phyloP scores from a whole-genome alignment of 2,888 invertebrate genomes.

The Drosophila paucipuncta region DNA sequence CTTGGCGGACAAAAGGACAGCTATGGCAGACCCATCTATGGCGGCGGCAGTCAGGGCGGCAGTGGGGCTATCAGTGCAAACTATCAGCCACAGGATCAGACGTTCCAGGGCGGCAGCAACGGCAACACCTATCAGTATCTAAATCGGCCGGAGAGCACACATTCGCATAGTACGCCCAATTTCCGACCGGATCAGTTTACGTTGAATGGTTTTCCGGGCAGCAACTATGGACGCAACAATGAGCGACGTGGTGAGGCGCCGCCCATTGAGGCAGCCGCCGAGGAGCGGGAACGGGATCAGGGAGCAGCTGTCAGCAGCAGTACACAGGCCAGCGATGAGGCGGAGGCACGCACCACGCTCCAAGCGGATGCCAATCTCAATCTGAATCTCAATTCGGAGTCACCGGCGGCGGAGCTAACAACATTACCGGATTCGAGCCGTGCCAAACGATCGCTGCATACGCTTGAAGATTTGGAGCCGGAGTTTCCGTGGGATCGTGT shows the following conservation, averaged over 20 bases:
- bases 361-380: slow-evolving; percentile 48
- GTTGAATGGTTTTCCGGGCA: slow-evolving; percentile 81
- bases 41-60: slow-evolving; percentile 50
- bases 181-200: slow-evolving; percentile 82
- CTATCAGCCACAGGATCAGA: slow-evolving; percentile 81
- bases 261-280: slow-evolving; percentile 80
- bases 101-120: slow-evolving; percentile 67
- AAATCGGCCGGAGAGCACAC: slow-evolving; percentile 83
- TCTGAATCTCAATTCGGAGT: slow-evolving; percentile 25
- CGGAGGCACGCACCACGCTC: slow-evolving; percentile 71
- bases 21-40: slow-evolving; percentile 72
- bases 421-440: slow-evolving; percentile 58
- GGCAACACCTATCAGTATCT: slow-evolving; percentile 84
- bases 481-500: slow-evolving; percentile 93
- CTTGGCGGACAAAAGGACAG: slow-evolving; percentile 67
- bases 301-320: slow-evolving; percentile 60
- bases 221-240: slow-evolving; percentile 84
- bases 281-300: slow-evolving; percentile 42
- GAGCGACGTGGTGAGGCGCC: slow-evolving; percentile 83
- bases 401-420: slow-evolving; percentile 51
- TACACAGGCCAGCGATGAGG: slow-evolving; percentile 71
- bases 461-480: slow-evolving; percentile 85
- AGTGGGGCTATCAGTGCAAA: slow-evolving; percentile 74
- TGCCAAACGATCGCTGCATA: slow-evolving; percentile 73
- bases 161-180: slow-evolving; percentile 72